Evolutionary conservation across 2,113 vertebrate species (phyloP).

Genomic region (Neolamprologus falcicula): DNA sequence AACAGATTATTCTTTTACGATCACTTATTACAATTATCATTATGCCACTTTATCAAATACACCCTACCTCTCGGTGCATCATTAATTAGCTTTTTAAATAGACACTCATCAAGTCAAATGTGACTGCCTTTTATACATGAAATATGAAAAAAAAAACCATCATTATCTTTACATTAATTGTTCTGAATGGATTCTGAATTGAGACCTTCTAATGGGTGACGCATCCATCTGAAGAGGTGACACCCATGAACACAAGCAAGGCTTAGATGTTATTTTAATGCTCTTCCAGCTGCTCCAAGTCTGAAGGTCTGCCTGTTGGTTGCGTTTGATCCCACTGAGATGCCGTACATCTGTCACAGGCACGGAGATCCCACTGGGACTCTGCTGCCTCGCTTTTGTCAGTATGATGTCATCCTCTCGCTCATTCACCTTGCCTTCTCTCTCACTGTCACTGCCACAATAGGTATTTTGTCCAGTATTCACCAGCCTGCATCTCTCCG

Average conservation of each 20-base stretch:
- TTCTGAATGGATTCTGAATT: not conserved
- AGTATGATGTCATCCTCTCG: conserved; percentile 41
- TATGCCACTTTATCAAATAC: not conserved
- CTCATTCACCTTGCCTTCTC: not conserved
- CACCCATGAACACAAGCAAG: not conserved
- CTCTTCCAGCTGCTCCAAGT: conserved; percentile 38
- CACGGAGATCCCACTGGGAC: conserved; percentile 46
- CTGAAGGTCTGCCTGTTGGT: conserved; percentile 37
- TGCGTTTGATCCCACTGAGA: conserved; percentile 55
- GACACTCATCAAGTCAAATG: not conserved
- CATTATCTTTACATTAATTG: not conserved
- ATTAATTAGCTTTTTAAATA: not conserved
- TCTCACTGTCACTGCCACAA: not conserved
- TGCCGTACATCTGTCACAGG: conserved; percentile 45
- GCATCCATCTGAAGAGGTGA: not conserved
- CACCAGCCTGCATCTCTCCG: not conserved
- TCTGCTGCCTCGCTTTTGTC: conserved; percentile 1
- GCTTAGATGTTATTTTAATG: conserved; percentile 41
- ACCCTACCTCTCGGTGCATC: not conserved
- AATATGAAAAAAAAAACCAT: not conserved
- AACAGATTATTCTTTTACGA: not conserved
- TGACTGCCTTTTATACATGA: not conserved
- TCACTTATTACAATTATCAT: not conserved
- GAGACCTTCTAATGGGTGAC: not conserved
- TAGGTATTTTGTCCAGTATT: not conserved